Base-by-base conservation (phyloP, 2,113 vertebrate species). In the Gasterosteus aculeatus region DNA sequence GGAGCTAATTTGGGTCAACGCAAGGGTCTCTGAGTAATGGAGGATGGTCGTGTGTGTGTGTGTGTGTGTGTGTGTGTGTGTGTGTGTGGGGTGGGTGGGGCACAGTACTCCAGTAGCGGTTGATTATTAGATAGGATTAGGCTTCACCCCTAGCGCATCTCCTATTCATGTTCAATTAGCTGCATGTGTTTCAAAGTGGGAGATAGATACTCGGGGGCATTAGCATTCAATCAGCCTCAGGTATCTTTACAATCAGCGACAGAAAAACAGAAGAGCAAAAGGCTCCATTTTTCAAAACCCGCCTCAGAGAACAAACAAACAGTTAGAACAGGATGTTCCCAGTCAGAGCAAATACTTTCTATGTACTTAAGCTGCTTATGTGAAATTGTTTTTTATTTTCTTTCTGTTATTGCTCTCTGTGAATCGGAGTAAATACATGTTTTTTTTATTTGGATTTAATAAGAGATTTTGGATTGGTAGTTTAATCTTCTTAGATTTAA, bases 81-180 rank as follows among this genome's bases (percentile, higher is more conserved):
- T 41, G 35, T 49, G n/a, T 8, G 15, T 33, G 54, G 29, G 18
- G 15, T 9, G 46, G 66, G 56, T 54, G 57, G 60, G 74, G 69
- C 59, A n/a, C 38, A n/a, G 22, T 38, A 53, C 47, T 61, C 47
- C 75, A 64, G 67, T 67, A 19, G 79, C 73, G 66, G 81, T 75
- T 87, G 84, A 82, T 80, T n/a, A 69, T 86, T 57, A 87, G 80
- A 91, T 88, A 82, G 89, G 89, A 92, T 89, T 88, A 91, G 75
- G 81, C 91, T 91, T 88, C 89, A 87, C 87, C 84, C 77, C 66
- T 59, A 85, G 82, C 85, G 88, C 78, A 90, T 86, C 89, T 84
- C 80, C 89, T 85, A 89, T 92, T 91, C 91, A 87, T 92, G 91
- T 91, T 90, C 90, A 91, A 87, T 92, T 92, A 92, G 85, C 81